Evolutionary conservation across 1,140 invertebrate species (phyloP).

Genomic region (Eriosoma lanigerum): DNA sequence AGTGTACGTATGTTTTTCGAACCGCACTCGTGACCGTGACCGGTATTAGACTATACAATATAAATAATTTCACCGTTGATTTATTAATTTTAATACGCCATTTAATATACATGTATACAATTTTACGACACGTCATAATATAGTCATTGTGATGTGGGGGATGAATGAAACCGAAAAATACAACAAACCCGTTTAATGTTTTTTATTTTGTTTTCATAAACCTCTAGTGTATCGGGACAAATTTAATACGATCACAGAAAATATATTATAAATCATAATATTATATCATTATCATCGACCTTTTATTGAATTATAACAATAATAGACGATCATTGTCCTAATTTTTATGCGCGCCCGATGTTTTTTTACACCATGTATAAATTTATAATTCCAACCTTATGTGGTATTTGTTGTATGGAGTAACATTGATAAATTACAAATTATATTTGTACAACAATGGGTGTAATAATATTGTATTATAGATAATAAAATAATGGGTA

Average conservation of each 20-base stretch:
- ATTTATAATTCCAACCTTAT: too few species aligned
- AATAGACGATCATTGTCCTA: too few species aligned
- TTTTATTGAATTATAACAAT: too few species aligned
- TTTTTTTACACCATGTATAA: too few species aligned
- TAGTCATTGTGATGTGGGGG: slow-evolving; percentile 14
- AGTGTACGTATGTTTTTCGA: background rate
- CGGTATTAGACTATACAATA: background rate
- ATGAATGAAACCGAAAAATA: slow-evolving; percentile 15
- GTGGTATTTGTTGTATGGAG: too few species aligned
- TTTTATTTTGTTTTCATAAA: background rate
- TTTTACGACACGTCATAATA: slow-evolving; percentile 2
- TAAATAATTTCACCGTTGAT: background rate
- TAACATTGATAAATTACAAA: too few species aligned
- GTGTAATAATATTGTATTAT: too few species aligned
- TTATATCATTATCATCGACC: too few species aligned
- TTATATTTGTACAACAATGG: too few species aligned
- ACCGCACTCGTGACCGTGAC: slow-evolving; percentile 14
- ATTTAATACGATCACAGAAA: background rate
- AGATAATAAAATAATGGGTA: too few species aligned
- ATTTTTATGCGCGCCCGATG: too few species aligned
- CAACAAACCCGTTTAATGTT: background rate
- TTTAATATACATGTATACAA: background rate
- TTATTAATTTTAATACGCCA: background rate
- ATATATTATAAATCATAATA: too few species aligned
- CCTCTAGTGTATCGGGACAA: background rate